Evolutionary conservation across 2,888 invertebrate species (phyloP).

Genomic region (Pseudococcus viburni): DNA sequence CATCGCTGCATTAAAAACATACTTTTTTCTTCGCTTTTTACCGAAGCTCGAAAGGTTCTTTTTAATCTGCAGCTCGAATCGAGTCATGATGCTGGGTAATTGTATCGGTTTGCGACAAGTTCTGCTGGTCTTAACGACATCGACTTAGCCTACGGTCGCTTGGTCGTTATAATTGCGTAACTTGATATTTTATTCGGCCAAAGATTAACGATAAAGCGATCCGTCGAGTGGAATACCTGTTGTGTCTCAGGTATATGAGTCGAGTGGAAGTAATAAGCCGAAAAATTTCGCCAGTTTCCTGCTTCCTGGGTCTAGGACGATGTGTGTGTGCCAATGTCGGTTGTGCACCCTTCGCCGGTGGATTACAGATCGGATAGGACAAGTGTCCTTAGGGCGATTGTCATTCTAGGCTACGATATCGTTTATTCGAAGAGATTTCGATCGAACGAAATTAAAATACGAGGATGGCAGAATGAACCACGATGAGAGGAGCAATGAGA

Average conservation of each 20-base stretch:
- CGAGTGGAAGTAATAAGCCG: constrained; percentile 26
- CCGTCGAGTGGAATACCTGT: constrained; percentile 29
- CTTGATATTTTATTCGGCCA: constrained; percentile 25
- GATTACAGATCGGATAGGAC: no score
- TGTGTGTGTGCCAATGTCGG: not conserved
- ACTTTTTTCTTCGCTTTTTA: no score
- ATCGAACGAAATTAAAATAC: not conserved
- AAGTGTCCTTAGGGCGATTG: not conserved
- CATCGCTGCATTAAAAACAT: no score
- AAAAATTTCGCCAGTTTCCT: constrained; percentile 1
- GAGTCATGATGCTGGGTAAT: constrained; percentile 61
- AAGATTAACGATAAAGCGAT: constrained; percentile 32
- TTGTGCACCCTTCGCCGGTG: not conserved
- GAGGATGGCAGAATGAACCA: not conserved
- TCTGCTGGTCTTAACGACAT: not conserved
- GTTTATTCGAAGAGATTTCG: not conserved
- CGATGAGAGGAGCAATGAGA: not conserved
- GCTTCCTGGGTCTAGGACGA: not conserved
- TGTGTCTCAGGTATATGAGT: not conserved
- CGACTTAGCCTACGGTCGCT: not conserved
- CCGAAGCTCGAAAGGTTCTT: not conserved
- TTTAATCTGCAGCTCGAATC: constrained; percentile 3
- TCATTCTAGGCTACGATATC: not conserved
- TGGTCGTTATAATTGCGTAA: constrained; percentile 12
- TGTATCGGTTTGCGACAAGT: constrained; percentile 37